phyloP scores from a whole-genome alignment of 2,113 vertebrate species.

The Prinia subflava region DNA sequence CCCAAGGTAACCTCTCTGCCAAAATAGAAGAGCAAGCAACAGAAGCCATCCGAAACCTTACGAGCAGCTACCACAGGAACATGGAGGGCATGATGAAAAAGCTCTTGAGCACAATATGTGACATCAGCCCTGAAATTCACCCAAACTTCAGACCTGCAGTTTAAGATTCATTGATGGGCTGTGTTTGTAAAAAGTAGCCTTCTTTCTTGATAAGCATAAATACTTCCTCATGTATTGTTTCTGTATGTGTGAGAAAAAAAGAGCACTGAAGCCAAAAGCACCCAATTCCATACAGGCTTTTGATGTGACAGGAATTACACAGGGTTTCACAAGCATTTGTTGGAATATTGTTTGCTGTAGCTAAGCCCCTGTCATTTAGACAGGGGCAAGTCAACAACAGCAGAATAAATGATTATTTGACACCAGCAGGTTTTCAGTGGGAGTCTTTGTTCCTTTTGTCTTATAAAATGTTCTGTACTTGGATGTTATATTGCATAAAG shows the following conservation, averaged over 20 bases:
- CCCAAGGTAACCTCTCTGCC: constrained; percentile 70
- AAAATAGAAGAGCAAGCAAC: constrained; percentile 74
- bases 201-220: neutral
- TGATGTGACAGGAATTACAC: neutral
- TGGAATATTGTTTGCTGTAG: neutral
- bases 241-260: neutral
- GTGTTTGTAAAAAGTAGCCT: neutral
- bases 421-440: constrained; percentile 28
- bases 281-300: neutral
- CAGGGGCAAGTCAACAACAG: neutral
- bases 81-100: constrained; percentile 60
- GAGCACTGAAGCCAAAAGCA: neutral
- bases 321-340: neutral
- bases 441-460: constrained; percentile 36
- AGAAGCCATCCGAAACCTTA: constrained; percentile 57
- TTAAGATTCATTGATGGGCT: neutral
- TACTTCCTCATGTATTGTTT: neutral
- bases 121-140: constrained; percentile 75
- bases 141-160: constrained; percentile 54
- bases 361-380: neutral
- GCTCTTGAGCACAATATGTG: constrained; percentile 64
- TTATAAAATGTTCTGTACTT: constrained; percentile 8
- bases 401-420: constrained; percentile 48
- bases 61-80: constrained; percentile 44
- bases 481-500: neutral